Conservation (phyloP, 2,113 vertebrate species). For the Gallinago paraguaiae region DNA sequence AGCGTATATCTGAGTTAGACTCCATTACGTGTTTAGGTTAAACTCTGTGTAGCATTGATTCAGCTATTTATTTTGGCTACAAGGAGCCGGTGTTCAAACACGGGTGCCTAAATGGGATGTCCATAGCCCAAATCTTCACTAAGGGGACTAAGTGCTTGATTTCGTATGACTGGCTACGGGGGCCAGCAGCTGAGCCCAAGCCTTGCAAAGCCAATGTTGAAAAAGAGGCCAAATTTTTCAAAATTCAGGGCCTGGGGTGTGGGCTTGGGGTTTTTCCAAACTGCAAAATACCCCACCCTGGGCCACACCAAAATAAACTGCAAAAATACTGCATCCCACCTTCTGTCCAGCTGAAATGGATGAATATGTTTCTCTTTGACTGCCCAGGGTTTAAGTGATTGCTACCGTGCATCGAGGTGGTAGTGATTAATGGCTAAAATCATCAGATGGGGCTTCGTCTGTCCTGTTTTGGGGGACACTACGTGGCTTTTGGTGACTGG, state of each 20-base stretch:
- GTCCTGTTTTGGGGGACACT: not conserved
- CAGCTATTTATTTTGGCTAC: conserved; percentile 60
- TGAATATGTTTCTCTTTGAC: not conserved
- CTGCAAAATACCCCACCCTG: not conserved
- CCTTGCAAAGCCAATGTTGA: not conserved
- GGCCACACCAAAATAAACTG: not conserved
- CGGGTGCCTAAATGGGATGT: conserved; percentile 19
- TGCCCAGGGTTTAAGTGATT: not conserved
- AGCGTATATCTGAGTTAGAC: conserved; percentile 29
- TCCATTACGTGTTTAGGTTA: conserved; percentile 57
- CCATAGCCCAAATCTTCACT: not conserved
- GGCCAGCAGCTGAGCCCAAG: not conserved
- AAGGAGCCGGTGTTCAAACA: not conserved
- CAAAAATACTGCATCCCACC: not conserved
- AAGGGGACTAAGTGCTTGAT: not conserved
- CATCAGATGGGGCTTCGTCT: not conserved
- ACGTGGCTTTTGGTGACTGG: not conserved
- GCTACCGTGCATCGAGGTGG: rapidly evolving
- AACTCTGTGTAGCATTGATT: conserved; percentile 56
- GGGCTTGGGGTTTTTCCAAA: not conserved
- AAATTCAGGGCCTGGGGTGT: not conserved
- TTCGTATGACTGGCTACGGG: not conserved
- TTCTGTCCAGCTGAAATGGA: not conserved
- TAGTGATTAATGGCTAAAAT: not conserved
- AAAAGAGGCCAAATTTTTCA: not conserved